Conservation (phyloP, 2,797 vertebrate genomes). For the Scyliorhinus canicula region DNA sequence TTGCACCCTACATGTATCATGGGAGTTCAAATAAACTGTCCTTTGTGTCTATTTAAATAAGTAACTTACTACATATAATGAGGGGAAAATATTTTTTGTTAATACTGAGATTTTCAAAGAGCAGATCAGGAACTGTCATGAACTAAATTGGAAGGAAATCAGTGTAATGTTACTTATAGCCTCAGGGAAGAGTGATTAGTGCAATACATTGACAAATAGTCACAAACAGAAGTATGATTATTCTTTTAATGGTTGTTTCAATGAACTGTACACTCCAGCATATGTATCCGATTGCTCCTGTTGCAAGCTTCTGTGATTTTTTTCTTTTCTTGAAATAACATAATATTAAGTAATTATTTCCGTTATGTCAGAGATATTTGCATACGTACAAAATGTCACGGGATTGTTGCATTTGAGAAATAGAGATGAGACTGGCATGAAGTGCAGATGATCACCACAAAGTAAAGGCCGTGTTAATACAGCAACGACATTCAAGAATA, state of each 20-base stretch:
- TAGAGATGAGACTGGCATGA: background rate
- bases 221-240: conserved; percentile 28
- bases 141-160: conserved; percentile 32
- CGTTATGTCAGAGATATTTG: conserved; percentile 17
- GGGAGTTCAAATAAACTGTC: background rate
- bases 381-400: background rate
- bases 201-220: conserved; percentile 34
- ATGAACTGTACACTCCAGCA: conserved; percentile 6
- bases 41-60: conserved; percentile 22
- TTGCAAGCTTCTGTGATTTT: background rate
- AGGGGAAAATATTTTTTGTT: background rate
- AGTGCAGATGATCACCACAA: conserved; percentile 1
- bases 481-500: conserved; percentile 10
- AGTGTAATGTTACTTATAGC: conserved; percentile 25
- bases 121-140: background rate
- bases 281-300: background rate
- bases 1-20: background rate
- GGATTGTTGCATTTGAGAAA: background rate
- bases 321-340: background rate
- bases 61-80: background rate
- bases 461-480: background rate
- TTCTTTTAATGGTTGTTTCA: conserved; percentile 21
- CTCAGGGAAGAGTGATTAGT: conserved; percentile 24
- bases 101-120: background rate
- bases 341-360: conserved; percentile 33